These are phyloP conservation scores for Rhyzopertha dominica DNA, from an alignment of 1,140 invertebrate species.

Conservation along the genomic window DNA sequence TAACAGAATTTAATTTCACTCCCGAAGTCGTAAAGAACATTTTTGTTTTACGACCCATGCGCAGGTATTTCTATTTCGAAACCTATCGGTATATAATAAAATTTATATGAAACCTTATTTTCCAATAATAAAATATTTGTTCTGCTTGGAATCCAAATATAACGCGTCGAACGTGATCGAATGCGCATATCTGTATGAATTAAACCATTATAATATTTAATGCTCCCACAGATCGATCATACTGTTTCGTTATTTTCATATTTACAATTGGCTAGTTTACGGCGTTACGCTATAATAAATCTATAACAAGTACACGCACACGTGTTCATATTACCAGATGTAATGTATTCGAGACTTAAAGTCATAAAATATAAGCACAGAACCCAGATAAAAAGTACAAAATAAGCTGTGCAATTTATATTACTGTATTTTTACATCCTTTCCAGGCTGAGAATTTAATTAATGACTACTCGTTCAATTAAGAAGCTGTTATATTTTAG, in stretches of 20 bases:
- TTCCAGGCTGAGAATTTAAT: no score
- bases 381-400: no score
- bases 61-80: constrained; percentile 20
- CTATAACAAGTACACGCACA: constrained; percentile 31
- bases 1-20: neutral
- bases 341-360: no score
- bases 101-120: constrained; percentile 24
- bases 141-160: constrained; percentile 25
- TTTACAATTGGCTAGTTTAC: constrained; percentile 23
- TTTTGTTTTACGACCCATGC: neutral
- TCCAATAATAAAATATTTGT: constrained; percentile 27
- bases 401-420: no score
- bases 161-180: constrained; percentile 24
- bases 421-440: no score
- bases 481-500: no score
- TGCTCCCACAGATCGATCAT: constrained; percentile 18
- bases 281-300: constrained; percentile 31
- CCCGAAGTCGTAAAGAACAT: neutral
- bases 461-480: no score
- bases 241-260: constrained; percentile 30
- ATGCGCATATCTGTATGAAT: constrained; percentile 28
- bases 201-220: constrained; percentile 35
- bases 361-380: no score
- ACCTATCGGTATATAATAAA: constrained; percentile 21
- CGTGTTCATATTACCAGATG: no score